These are phyloP conservation scores for Pseudorhombus dupliciocellatus DNA, from an alignment of 2,113 vertebrate species.

Conservation along the genomic window DNA sequence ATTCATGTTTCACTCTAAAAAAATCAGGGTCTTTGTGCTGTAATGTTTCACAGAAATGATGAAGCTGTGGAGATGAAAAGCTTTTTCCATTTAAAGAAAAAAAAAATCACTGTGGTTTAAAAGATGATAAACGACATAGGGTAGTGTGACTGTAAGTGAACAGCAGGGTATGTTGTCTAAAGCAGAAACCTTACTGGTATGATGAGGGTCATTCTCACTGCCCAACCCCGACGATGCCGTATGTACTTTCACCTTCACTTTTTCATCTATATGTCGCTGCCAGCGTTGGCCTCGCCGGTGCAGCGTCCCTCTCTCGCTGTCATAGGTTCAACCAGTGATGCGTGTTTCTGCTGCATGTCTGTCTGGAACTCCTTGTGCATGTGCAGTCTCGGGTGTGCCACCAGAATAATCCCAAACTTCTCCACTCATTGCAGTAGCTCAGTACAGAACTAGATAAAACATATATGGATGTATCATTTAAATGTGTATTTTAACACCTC, in stretches of 20 bases:
- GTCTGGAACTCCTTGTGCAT: neutral
- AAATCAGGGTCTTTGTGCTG: neutral
- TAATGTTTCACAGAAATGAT: constrained; percentile 42
- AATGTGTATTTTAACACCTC: neutral
- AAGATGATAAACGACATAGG: neutral
- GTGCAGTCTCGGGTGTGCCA: constrained; percentile 19
- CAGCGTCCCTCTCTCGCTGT: constrained; percentile 49
- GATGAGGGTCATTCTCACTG: constrained; percentile 46
- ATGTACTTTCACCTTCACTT: neutral
- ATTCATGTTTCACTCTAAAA: neutral
- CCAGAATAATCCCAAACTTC: neutral
- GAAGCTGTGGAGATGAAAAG: constrained; percentile 38
- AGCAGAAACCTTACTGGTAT: constrained; percentile 77
- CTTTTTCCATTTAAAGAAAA: neutral
- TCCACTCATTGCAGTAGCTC: neutral
- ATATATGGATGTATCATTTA: neutral
- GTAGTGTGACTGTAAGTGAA: constrained; percentile 10
- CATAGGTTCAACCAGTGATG: constrained; percentile 61
- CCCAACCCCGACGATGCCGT: constrained; percentile 26
- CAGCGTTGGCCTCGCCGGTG: neutral
- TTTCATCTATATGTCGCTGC: constrained; percentile 22
- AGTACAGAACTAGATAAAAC: neutral
- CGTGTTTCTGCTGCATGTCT: constrained; percentile 4
- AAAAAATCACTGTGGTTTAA: neutral
- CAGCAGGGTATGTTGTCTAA: constrained; percentile 50